A percentile compares a stretch with the other conserved stretches of the same genome.
These are phyloP conservation scores for Papilio dardanus DNA, from an alignment of 1,140 invertebrate species.

Conservation along the genomic window DNA sequence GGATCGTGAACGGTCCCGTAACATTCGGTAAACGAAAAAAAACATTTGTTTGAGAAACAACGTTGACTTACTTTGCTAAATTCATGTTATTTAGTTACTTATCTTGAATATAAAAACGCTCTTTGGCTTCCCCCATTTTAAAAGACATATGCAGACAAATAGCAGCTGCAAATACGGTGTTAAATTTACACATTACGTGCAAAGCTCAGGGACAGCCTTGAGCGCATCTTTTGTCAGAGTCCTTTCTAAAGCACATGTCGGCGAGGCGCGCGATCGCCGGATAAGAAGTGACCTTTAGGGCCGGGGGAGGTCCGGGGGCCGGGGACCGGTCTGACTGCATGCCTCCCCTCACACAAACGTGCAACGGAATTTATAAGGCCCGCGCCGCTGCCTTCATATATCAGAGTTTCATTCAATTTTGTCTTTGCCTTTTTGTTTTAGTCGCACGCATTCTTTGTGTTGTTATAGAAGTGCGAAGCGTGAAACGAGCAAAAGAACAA, in stretches of 20 bases:
- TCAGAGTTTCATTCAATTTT: slow-evolving; percentile 22
- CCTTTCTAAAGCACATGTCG: slow-evolving; percentile 36
- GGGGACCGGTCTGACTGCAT: slow-evolving; percentile 71
- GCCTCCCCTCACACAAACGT: slow-evolving; percentile 48
- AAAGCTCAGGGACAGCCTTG: slow-evolving; percentile 27
- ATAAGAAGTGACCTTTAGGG: slow-evolving; percentile 70
- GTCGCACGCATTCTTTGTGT: not conserved
- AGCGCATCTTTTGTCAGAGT: slow-evolving; percentile 37
- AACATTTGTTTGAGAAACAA: no score
- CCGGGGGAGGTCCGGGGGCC: slow-evolving; percentile 59
- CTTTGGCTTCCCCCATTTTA: not conserved
- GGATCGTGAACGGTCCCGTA: not conserved
- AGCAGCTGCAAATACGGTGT: slow-evolving; percentile 8
- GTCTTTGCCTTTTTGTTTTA: slow-evolving; percentile 4
- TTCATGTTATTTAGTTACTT: no score
- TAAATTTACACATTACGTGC: slow-evolving; percentile 7
- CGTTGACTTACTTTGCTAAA: no score
- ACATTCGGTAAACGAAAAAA: no score
- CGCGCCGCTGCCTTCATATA: slow-evolving; percentile 27
- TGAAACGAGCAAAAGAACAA: not conserved
- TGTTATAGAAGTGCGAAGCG: not conserved
- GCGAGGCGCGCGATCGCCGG: slow-evolving; percentile 61
- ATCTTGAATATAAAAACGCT: not conserved
- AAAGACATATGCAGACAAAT: not conserved
- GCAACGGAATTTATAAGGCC: slow-evolving; percentile 48